phyloP scores from a whole-genome alignment of 2,888 invertebrate species.

The Brenthis hecate region DNA sequence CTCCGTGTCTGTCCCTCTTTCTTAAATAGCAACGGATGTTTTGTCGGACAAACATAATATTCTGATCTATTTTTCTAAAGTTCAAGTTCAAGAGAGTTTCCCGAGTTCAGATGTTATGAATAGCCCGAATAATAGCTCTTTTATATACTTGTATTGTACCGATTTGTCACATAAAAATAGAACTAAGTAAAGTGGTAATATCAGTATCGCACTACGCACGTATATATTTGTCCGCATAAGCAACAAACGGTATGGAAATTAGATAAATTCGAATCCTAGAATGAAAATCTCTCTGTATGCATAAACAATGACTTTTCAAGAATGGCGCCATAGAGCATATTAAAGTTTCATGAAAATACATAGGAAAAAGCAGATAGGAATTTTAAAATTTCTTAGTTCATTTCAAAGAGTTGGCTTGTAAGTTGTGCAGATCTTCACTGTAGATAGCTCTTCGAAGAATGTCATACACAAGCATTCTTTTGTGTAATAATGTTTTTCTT shows the following conservation, averaged over 20 bases:
- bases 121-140: too few relatives aligned
- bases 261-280: constrained; percentile 17
- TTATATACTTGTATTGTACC: too few relatives aligned
- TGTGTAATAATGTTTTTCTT: constrained; percentile 13
- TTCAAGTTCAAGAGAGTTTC: too few relatives aligned
- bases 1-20: too few relatives aligned
- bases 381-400: constrained; percentile 29
- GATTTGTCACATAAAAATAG: too few relatives aligned
- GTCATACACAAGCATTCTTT: constrained; percentile 14
- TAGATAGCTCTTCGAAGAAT: constrained; percentile 27
- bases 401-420: constrained; percentile 20
- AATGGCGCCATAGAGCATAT: constrained; percentile 20
- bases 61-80: too few relatives aligned
- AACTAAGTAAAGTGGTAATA: neutral
- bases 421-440: constrained; percentile 18
- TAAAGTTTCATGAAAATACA: constrained; percentile 30
- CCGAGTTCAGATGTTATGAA: too few relatives aligned
- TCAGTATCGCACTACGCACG: neutral
- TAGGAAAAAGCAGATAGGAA: constrained; percentile 26
- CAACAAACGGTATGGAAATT: neutral
- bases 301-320: constrained; percentile 32
- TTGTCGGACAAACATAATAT: too few relatives aligned
- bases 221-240: neutral
- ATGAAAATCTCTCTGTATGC: constrained; percentile 28
- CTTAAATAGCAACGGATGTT: too few relatives aligned